phyloP scores from a whole-genome alignment of 2,888 invertebrate genomes.

The Conus canariensis region DNA sequence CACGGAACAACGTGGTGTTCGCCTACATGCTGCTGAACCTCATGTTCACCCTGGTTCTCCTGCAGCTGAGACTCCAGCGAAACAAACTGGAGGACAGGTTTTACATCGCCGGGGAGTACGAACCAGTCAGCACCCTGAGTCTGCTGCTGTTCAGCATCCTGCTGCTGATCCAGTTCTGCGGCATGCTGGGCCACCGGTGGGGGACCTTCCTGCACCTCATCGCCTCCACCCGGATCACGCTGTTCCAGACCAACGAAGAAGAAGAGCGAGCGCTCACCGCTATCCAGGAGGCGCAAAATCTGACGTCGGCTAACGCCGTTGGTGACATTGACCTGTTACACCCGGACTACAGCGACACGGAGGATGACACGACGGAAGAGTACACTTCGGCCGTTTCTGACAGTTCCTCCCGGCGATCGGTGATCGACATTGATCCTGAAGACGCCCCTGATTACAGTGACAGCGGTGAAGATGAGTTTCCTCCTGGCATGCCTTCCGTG shows the following conservation, averaged over 20 bases:
- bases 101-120: conserved; percentile 67
- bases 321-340: conserved; percentile 29
- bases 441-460: conserved; percentile 41
- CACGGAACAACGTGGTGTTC: conserved; percentile 65
- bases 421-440: background rate
- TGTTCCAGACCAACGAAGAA: conserved; percentile 39
- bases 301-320: conserved; percentile 35
- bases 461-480: background rate
- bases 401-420: background rate
- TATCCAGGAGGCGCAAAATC: conserved; percentile 42
- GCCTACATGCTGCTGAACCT: conserved; percentile 93
- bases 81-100: conserved; percentile 84
- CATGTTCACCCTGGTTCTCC: conserved; percentile 97
- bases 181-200: conserved; percentile 99
- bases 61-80: conserved; percentile 85
- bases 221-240: conserved; percentile 86
- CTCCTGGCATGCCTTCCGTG: background rate
- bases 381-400: background rate
- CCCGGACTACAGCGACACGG: conserved; percentile 12
- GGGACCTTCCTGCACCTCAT: conserved; percentile 97
- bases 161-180: conserved; percentile 95
- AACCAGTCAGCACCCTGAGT: conserved; percentile 89
- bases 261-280: conserved; percentile 46
- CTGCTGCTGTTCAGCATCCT: conserved; percentile 98
- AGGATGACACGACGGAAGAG: conserved; percentile 34